These are phyloP conservation scores for Tiliqua scincoides DNA, from an alignment of 2,113 vertebrate genomes.

Conservation along the genomic window DNA sequence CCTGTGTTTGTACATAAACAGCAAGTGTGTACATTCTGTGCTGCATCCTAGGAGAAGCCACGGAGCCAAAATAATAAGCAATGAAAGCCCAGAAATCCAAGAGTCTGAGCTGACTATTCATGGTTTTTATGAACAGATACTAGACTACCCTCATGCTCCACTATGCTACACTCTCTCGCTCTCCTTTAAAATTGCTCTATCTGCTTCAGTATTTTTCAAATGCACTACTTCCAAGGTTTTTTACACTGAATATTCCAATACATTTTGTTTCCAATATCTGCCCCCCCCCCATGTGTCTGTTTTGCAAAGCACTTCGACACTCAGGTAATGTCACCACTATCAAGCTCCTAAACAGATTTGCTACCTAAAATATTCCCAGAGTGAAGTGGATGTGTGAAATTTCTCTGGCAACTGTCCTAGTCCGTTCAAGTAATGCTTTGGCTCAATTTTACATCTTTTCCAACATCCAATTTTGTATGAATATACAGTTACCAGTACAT, in stretches of 20 bases:
- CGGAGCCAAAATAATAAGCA: slow-evolving; percentile 50
- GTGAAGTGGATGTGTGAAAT: slow-evolving; percentile 45
- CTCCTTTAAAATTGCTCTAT: slow-evolving; percentile 20
- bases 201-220: not conserved
- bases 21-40: slow-evolving; percentile 17
- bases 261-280: no score
- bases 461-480: not conserved
- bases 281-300: not conserved
- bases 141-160: slow-evolving; percentile 34
- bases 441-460: not conserved
- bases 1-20: slow-evolving; percentile 68
- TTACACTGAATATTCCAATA: slow-evolving; percentile 8
- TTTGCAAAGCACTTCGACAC: slow-evolving; percentile 37
- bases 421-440: not conserved
- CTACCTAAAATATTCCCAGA: slow-evolving; percentile 51
- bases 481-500: not conserved
- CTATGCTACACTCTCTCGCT: slow-evolving; percentile 29
- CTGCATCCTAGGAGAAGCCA: slow-evolving; percentile 62
- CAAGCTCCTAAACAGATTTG: slow-evolving; percentile 44
- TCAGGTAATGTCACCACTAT: slow-evolving; percentile 47
- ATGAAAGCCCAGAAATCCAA: slow-evolving; percentile 50
- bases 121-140: slow-evolving; percentile 45
- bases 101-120: slow-evolving; percentile 10
- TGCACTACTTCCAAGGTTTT: slow-evolving; percentile 21
- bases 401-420: slow-evolving; percentile 43